Percentiles rank a stretch among this genome's conserved stretches.
Conservation (phyloP, 1,140 invertebrate species). For the Drosophila kikkawai region DNA sequence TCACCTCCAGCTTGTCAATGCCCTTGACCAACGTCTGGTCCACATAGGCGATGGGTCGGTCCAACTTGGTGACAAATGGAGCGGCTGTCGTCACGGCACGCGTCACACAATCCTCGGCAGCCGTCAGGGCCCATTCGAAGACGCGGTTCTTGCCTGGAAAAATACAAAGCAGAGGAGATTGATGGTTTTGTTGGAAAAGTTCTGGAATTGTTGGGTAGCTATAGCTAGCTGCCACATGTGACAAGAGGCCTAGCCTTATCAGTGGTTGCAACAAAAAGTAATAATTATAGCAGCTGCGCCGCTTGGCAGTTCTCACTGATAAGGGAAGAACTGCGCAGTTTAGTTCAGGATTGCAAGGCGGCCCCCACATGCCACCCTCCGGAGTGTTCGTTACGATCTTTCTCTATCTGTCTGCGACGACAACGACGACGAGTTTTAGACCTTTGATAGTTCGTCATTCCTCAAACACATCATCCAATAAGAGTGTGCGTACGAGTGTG, state of each 20-base stretch:
- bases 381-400: neutral
- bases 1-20: constrained; percentile 89
- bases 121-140: constrained; percentile 89
- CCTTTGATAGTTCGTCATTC: constrained; percentile 76
- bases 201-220: constrained; percentile 8
- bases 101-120: constrained; percentile 88
- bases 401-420: constrained; percentile 30
- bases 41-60: constrained; percentile 88
- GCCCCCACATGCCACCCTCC: neutral
- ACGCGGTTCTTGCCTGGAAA: constrained; percentile 87
- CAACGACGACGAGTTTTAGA: constrained; percentile 49
- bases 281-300: constrained; percentile 4
- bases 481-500: neutral
- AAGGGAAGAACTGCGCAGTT: constrained; percentile 13
- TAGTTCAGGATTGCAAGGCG: constrained; percentile 12
- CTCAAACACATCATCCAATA: constrained; percentile 53
- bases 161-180: neutral
- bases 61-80: constrained; percentile 87
- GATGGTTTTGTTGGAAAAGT: constrained; percentile 13
- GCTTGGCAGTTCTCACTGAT: constrained; percentile 13
- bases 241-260: neutral
- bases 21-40: constrained; percentile 89
- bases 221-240: constrained; percentile 11
- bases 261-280: constrained; percentile 17
- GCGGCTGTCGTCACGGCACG: constrained; percentile 88